phyloP scores from a whole-genome alignment of 2,888 invertebrate species.

The Drosophila bunnanda region DNA sequence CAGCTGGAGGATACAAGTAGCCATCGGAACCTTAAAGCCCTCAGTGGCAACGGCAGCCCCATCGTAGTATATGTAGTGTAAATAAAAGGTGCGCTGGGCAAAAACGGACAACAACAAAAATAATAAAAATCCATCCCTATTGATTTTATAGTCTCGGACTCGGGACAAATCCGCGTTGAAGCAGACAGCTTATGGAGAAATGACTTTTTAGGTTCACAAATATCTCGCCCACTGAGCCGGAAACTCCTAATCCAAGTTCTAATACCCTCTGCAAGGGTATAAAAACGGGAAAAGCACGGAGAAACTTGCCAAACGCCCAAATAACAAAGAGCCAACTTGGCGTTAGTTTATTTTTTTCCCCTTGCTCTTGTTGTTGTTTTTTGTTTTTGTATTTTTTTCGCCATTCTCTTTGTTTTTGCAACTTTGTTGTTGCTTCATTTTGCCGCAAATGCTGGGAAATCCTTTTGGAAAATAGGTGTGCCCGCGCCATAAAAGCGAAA shows the following conservation, averaged over 20 bases:
- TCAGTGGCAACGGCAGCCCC: neutral
- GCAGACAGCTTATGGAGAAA: conserved; percentile 43
- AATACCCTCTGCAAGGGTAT: conserved; percentile 39
- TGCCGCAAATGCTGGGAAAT: conserved; percentile 63
- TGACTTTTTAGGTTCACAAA: conserved; percentile 42
- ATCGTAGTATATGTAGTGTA: conserved; percentile 14
- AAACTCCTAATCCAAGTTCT: conserved; percentile 44
- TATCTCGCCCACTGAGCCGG: conserved; percentile 41
- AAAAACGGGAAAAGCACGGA: conserved; percentile 39
- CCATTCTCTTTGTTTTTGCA: conserved; percentile 35
- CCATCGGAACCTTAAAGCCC: conserved; percentile 7
- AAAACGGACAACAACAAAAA: neutral
- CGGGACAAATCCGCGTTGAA: conserved; percentile 37
- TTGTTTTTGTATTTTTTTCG: conserved; percentile 7
- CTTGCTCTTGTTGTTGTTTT: conserved; percentile 2
- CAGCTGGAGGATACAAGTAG: conserved; percentile 11
- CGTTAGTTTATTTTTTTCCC: conserved; percentile 29
- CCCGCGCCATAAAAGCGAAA: conserved; percentile 68
- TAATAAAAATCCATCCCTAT: conserved; percentile 20
- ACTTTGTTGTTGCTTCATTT: conserved; percentile 49
- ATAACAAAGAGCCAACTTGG: conserved; percentile 55
- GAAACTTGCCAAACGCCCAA: conserved; percentile 50
- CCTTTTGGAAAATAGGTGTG: conserved; percentile 70
- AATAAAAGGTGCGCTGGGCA: conserved; percentile 12
- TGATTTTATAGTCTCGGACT: conserved; percentile 31